Conservation (phyloP, 2,888 invertebrate species). For the Tachina grossa region DNA sequence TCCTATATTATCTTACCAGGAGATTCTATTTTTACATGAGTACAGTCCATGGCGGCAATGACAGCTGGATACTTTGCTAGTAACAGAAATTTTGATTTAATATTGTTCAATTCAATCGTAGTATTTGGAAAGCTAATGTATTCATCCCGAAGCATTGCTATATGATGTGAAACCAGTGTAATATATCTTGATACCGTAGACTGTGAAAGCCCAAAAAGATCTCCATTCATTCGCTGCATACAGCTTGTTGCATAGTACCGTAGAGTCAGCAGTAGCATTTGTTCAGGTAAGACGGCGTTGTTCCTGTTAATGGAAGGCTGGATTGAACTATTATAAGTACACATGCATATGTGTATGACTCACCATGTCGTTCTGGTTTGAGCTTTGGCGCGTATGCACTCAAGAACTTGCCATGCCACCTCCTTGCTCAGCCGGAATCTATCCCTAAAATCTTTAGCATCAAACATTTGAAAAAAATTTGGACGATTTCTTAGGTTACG, state of each 20-base stretch:
- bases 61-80: slow-evolving; percentile 35
- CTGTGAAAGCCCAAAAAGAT: too few relatives aligned
- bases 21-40: slow-evolving; percentile 52
- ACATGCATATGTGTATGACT: too few relatives aligned
- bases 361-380: too few relatives aligned
- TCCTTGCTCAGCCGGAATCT: slow-evolving; percentile 30
- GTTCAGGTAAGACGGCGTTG: too few relatives aligned
- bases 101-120: not conserved
- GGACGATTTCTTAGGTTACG: not conserved
- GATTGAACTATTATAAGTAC: too few relatives aligned
- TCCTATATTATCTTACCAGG: slow-evolving; percentile 42
- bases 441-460: slow-evolving; percentile 2
- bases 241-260: too few relatives aligned
- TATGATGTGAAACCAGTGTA: slow-evolving; percentile 36
- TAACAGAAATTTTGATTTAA: slow-evolving; percentile 1
- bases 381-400: too few relatives aligned
- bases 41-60: slow-evolving; percentile 61
- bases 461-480: slow-evolving; percentile 7
- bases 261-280: too few relatives aligned
- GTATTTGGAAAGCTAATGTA: slow-evolving; percentile 37
- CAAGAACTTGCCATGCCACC: slow-evolving; percentile 5
- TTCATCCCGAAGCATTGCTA: slow-evolving; percentile 24
- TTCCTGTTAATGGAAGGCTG: too few relatives aligned
- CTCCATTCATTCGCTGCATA: too few relatives aligned
- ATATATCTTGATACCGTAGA: too few relatives aligned